Evolutionary conservation across 2,113 vertebrate genomes (phyloP).

Genomic region (Daphoenositta chrysoptera): DNA sequence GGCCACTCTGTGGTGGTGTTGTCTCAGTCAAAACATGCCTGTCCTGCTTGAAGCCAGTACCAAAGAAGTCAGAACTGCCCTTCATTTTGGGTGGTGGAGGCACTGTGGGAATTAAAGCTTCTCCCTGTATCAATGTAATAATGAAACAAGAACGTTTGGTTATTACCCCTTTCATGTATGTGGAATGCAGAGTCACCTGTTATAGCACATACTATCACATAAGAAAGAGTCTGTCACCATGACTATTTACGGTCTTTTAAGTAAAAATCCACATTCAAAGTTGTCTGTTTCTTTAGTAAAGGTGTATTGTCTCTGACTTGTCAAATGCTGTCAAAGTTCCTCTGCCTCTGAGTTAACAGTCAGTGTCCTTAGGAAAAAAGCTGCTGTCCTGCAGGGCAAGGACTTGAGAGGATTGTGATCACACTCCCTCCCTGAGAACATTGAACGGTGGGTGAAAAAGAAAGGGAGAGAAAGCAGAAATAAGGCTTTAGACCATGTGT

Average conservation of each 20-base stretch:
- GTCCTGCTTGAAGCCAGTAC: background rate
- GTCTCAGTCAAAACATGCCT: background rate
- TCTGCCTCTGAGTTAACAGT: background rate
- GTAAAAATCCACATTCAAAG: background rate
- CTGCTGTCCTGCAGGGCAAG: background rate
- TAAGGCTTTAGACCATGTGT: background rate
- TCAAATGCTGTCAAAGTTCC: background rate
- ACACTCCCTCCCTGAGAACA: background rate
- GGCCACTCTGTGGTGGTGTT: fast-evolving
- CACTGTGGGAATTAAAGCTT: background rate
- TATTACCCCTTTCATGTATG: background rate
- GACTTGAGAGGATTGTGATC: background rate
- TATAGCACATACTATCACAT: background rate
- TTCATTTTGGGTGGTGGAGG: background rate
- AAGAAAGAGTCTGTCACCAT: background rate
- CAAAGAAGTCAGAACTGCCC: background rate
- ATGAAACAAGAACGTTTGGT: background rate
- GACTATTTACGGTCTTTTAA: background rate
- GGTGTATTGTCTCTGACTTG: background rate
- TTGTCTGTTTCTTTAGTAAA: background rate
- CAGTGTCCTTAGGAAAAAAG: background rate
- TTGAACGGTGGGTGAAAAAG: background rate
- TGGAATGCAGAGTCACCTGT: background rate
- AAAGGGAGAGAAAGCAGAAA: background rate
- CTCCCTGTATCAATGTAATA: background rate